A percentile compares a stretch with the other conserved stretches of the same genome.
These are phyloP conservation scores for Diadromus collaris DNA, from an alignment of 2,888 invertebrate species.

Conservation along the genomic window DNA sequence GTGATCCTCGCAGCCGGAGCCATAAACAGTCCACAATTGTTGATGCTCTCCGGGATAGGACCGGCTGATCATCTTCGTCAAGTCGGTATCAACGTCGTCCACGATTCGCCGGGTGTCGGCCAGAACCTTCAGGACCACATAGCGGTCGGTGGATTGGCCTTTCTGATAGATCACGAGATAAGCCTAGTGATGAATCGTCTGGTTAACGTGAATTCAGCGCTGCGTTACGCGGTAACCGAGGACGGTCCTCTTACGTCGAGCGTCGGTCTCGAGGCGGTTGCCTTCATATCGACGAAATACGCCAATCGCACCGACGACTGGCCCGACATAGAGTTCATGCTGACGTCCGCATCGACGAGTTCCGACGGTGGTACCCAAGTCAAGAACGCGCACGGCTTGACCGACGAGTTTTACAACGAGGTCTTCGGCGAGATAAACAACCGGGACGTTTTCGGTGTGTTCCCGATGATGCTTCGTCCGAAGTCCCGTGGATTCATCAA, in stretches of 20 bases:
- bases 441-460: conserved; percentile 90
- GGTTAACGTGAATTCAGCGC: conserved; percentile 91
- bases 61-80: conserved; percentile 87
- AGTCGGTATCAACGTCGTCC: conserved; percentile 87
- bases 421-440: conserved; percentile 87
- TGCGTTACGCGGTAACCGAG: conserved; percentile 92
- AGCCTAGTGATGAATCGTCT: conserved; percentile 90
- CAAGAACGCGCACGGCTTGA: conserved; percentile 90
- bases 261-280: conserved; percentile 93
- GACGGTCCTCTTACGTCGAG: conserved; percentile 93
- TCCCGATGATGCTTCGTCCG: conserved; percentile 95
- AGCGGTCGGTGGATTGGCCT: conserved; percentile 91
- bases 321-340: conserved; percentile 96
- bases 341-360: conserved; percentile 90
- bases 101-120: conserved; percentile 91
- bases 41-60: conserved; percentile 96
- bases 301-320: conserved; percentile 93
- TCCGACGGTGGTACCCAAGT: conserved; percentile 93
- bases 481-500: conserved; percentile 92
- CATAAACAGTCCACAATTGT: conserved; percentile 93
- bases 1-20: conserved; percentile 95
- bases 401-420: conserved; percentile 90
- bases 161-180: conserved; percentile 90
- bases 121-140: conserved; percentile 95
- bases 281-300: conserved; percentile 94